phyloP scores from a whole-genome alignment of 2,113 vertebrate genomes.

The Kryptolebias marmoratus region DNA sequence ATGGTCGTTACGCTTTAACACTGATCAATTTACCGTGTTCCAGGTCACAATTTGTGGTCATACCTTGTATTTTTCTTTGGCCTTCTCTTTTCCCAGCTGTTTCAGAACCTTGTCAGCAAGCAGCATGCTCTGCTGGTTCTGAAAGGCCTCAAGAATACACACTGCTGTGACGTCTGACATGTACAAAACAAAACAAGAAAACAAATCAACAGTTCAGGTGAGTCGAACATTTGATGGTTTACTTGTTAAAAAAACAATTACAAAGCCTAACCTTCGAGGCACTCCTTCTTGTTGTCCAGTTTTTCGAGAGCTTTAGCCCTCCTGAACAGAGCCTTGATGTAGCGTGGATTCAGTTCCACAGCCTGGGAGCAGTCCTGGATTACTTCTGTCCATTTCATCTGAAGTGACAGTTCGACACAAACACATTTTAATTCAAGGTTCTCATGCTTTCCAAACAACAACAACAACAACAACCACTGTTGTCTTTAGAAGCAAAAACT shows the following conservation, averaged over 20 bases:
- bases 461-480: background rate
- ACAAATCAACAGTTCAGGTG: fast-evolving
- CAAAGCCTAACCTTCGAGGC: conserved; percentile 89
- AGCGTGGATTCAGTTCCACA: conserved; percentile 94
- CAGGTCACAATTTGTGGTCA: background rate
- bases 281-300: conserved; percentile 97
- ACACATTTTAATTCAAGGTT: background rate
- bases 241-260: background rate
- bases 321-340: conserved; percentile 97
- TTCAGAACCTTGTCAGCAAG: conserved; percentile 98
- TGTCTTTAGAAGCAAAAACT: no score
- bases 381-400: conserved; percentile 97
- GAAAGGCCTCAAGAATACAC: conserved; percentile 97
- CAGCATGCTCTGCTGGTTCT: conserved; percentile 99
- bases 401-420: conserved; percentile 24
- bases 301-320: conserved; percentile 96
- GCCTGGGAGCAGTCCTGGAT: conserved; percentile 94
- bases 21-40: no score
- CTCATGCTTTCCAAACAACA: background rate
- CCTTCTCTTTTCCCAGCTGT: conserved; percentile 97
- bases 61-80: conserved; percentile 99
- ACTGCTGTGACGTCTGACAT: conserved; percentile 95
- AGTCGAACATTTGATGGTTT: no score
- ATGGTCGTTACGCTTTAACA: no score
- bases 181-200: background rate